A percentile compares a stretch with the other conserved stretches of the same genome.
These are phyloP conservation scores for Leuciscus waleckii DNA, from an alignment of 2,797 vertebrate species.

Conservation along the genomic window DNA sequence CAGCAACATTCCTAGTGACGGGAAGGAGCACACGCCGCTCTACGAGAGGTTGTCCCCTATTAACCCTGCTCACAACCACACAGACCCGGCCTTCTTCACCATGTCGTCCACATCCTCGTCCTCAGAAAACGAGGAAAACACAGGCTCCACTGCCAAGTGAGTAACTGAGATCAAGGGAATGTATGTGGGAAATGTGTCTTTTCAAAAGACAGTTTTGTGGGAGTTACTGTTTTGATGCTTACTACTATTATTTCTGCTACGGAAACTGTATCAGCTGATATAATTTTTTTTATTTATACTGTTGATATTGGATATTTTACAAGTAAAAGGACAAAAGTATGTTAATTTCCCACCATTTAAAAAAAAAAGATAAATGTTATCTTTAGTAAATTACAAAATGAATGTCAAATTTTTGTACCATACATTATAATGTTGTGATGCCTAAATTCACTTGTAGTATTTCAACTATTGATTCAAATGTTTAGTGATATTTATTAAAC, in stretches of 20 bases:
- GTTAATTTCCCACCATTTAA: not conserved
- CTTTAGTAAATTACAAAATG: not conserved
- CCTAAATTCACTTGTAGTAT: not conserved
- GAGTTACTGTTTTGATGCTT: not conserved
- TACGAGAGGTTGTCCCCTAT: constrained; percentile 91
- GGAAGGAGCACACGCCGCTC: constrained; percentile 93
- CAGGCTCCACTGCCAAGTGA: constrained; percentile 88
- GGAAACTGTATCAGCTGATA: not conserved
- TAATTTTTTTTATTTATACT: not conserved
- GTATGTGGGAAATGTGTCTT: constrained; percentile 11
- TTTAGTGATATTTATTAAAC: not conserved
- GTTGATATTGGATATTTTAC: not conserved
- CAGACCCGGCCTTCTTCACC: constrained; percentile 85
- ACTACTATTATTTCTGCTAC: not conserved
- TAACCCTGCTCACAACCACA: constrained; percentile 84
- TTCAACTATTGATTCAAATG: not conserved
- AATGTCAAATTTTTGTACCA: not conserved
- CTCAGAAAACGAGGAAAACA: constrained; percentile 89
- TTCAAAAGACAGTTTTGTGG: not conserved
- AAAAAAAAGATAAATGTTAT: not conserved
- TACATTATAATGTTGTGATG: not conserved
- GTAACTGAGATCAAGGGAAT: constrained; percentile 62
- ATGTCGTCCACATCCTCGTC: constrained; percentile 89
- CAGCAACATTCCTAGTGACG: constrained; percentile 90
- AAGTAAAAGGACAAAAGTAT: not conserved